phyloP scores from a whole-genome alignment of 53 echinoderm and acorn worm genomes.

The Actinopyga echinites region DNA sequence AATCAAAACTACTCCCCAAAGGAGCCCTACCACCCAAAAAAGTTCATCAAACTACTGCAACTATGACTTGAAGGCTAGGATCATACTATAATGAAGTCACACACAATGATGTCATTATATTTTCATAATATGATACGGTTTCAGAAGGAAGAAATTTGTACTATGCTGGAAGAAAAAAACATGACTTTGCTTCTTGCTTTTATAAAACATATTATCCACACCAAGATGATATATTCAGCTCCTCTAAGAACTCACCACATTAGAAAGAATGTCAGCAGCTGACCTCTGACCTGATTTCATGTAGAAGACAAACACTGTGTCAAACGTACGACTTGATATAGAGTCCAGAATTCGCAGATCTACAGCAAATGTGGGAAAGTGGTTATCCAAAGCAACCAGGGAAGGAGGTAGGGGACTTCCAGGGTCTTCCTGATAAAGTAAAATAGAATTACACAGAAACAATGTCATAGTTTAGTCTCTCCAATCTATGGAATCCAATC shows the following conservation, averaged over 20 bases:
- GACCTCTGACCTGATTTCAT: slow-evolving; percentile 92
- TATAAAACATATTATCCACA: not conserved
- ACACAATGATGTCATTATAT: too few species aligned
- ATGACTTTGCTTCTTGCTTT: too few species aligned
- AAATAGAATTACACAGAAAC: not conserved
- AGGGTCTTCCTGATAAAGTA: slow-evolving; percentile 23
- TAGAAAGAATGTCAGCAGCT: slow-evolving; percentile 76
- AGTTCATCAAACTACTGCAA: too few species aligned
- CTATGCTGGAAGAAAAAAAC: too few species aligned
- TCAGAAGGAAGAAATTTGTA: too few species aligned
- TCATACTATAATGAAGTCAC: too few species aligned
- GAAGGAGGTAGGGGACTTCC: slow-evolving; percentile 87
- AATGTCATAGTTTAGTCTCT: too few species aligned
- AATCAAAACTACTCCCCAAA: too few species aligned
- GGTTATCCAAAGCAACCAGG: slow-evolving; percentile 72
- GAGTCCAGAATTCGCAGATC: slow-evolving; percentile 82
- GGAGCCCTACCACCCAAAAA: too few species aligned
- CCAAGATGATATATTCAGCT: not conserved
- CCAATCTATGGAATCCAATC: too few species aligned
- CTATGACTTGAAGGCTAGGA: too few species aligned
- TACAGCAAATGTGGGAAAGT: slow-evolving; percentile 53
- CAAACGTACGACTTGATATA: slow-evolving; percentile 92
- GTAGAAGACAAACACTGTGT: slow-evolving; percentile 92
- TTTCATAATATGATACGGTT: too few species aligned
- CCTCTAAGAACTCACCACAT: slow-evolving; percentile 80